Conservation (phyloP, 2,113 vertebrate species). For the Amblyornis subalaris region DNA sequence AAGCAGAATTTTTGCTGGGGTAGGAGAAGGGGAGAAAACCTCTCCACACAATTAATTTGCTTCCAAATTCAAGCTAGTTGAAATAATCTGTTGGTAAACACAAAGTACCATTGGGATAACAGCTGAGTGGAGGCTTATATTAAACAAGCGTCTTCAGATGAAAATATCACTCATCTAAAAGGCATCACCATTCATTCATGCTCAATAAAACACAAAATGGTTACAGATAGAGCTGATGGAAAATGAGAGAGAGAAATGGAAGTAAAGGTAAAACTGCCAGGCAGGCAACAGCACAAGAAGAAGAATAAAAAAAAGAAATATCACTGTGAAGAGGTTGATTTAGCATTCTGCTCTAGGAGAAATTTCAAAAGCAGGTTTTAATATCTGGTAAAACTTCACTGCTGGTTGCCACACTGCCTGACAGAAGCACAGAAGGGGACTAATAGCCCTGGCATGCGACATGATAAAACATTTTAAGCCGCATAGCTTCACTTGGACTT, state of each 20-base stretch:
- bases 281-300: not conserved
- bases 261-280: constrained; percentile 26
- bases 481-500: not conserved
- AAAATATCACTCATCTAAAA: constrained; percentile 57
- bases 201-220: constrained; percentile 62
- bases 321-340: not conserved
- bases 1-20: not conserved
- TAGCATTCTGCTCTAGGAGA: constrained; percentile 5
- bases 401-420: not conserved
- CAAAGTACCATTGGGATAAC: not conserved
- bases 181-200: constrained; percentile 56
- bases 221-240: constrained; percentile 48
- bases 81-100: constrained; percentile 34
- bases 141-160: constrained; percentile 34
- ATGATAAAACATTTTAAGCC: not conserved
- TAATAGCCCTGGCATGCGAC: not conserved
- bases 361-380: constrained; percentile 17
- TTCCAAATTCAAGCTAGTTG: not conserved
- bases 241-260: constrained; percentile 33
- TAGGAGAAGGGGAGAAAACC: not conserved
- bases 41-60: not conserved
- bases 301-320: not conserved
- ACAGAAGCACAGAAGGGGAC: constrained; percentile 24
- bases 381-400: constrained; percentile 13
- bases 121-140: not conserved